These are phyloP conservation scores for Helicorthomorpha holstii DNA, from an alignment of 1,140 invertebrate species.

Conservation along the genomic window DNA sequence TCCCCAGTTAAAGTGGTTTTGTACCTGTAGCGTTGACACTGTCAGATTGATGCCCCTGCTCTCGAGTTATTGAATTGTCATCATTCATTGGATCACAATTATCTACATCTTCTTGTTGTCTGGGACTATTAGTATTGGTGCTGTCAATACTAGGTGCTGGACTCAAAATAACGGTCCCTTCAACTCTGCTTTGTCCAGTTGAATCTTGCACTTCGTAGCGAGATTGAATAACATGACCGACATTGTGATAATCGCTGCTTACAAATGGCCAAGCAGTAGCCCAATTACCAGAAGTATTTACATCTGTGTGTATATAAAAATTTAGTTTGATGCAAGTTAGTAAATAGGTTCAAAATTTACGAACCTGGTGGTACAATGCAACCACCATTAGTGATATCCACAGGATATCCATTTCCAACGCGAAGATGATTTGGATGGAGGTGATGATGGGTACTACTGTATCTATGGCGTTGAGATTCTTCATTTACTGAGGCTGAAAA, in stretches of 20 bases:
- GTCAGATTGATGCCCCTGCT: too few species aligned
- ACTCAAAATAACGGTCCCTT: slow-evolving; percentile 68
- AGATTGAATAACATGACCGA: slow-evolving; percentile 31
- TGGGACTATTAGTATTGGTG: slow-evolving; percentile 57
- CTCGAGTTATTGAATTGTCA: too few species aligned
- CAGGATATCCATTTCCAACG: too few species aligned
- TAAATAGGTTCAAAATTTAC: background rate
- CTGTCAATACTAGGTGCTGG: slow-evolving; percentile 75
- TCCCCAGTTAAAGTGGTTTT: too few species aligned
- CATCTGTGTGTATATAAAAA: background rate
- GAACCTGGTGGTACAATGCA: background rate
- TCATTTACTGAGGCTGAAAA: background rate
- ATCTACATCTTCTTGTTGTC: slow-evolving; percentile 31
- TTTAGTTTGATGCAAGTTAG: background rate
- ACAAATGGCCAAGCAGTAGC: slow-evolving; percentile 3
- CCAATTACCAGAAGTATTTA: background rate
- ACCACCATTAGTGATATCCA: background rate
- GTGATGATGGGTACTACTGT: too few species aligned
- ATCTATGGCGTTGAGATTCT: background rate
- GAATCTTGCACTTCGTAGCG: background rate
- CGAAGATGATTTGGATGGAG: too few species aligned
- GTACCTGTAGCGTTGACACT: too few species aligned
- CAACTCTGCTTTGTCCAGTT: slow-evolving; percentile 8
- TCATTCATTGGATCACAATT: too few species aligned
- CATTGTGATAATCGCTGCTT: slow-evolving; percentile 17